phyloP scores from a whole-genome alignment of 2,888 invertebrate genomes.

The Coelinius sp. region DNA sequence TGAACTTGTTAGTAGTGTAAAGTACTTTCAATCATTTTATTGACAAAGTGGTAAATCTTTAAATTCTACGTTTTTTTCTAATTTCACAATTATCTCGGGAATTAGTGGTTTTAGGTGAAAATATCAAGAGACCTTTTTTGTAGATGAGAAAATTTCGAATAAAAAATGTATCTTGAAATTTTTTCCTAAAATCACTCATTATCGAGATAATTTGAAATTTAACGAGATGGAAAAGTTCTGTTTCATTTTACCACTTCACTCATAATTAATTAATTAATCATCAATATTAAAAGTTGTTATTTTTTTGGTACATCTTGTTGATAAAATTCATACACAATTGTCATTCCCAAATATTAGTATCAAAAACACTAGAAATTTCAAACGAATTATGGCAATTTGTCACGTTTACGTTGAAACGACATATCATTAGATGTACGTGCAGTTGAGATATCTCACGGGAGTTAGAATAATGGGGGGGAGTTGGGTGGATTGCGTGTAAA shows the following conservation, averaged over 20 bases:
- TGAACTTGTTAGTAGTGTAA: background rate
- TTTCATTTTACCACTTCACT: no score
- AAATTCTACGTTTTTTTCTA: background rate
- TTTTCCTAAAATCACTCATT: no score
- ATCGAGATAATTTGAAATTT: no score
- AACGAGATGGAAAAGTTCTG: no score
- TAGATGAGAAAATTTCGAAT: no score
- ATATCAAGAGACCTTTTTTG: no score
- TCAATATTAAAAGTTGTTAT: background rate
- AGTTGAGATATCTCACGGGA: background rate
- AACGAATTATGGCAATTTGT: constrained; percentile 33
- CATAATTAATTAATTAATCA: background rate
- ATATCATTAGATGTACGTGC: background rate
- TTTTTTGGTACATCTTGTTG: background rate
- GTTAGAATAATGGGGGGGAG: background rate
- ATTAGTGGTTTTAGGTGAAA: background rate
- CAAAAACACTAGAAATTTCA: background rate
- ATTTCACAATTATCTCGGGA: background rate
- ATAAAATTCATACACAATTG: background rate
- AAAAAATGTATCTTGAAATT: no score
- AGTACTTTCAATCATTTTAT: background rate
- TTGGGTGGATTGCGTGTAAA: constrained; percentile 52
- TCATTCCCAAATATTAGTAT: background rate
- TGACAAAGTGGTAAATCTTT: background rate
- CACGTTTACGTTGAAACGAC: constrained; percentile 53